Evolutionary conservation across 2,888 invertebrate species (phyloP), one percentile per base, ranked within the genome.

Genomic region (Harmothoe impar): DNA sequence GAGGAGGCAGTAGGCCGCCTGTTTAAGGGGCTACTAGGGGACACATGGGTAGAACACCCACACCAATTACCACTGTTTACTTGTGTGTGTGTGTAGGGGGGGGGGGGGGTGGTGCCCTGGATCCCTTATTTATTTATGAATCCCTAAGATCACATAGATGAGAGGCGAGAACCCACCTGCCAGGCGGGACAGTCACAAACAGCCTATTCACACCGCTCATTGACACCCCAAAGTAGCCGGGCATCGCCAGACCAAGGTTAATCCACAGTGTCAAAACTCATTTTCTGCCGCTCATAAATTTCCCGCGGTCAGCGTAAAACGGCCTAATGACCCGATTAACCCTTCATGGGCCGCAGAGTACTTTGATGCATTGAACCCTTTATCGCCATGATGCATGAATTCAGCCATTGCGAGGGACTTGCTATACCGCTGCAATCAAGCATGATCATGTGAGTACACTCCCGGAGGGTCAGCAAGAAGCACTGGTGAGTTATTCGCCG

Each of bases 221-320:
- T 43, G 77, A 25, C 29, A 17, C 77, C 77, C 25, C 20, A 3
- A 31, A 77, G 31, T 77, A 31, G 35, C 81, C 35, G 20, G 43
- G 31, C 81, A 20, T 20, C 35, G 5, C 81, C 81, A 5, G n/a
- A 33, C 43, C 43, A 43, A 81, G 81, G 81, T 81, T 81, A 81
- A 81, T 81, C 81, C 81, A 35, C 35, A 81, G 81, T 81, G 81
- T 81, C 81, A 81, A 81, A 81, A 81, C 81, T 81, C 81, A 81
- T 81, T 81, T 20, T 81, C 35, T 43, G 35, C 35, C 35, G 7
- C 35, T 81, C 81, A 43, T 81, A 81, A 81, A 81, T 81, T n/a
- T 43, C 1, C 35, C 81, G 1, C 77, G 33, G 35, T 43, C 81
- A 25, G 81, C 81, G 43, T 43, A 81, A 81, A 81, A 33, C 43